Conservation (phyloP, 2,888 invertebrate genomes). For the Homarus gammarus region DNA sequence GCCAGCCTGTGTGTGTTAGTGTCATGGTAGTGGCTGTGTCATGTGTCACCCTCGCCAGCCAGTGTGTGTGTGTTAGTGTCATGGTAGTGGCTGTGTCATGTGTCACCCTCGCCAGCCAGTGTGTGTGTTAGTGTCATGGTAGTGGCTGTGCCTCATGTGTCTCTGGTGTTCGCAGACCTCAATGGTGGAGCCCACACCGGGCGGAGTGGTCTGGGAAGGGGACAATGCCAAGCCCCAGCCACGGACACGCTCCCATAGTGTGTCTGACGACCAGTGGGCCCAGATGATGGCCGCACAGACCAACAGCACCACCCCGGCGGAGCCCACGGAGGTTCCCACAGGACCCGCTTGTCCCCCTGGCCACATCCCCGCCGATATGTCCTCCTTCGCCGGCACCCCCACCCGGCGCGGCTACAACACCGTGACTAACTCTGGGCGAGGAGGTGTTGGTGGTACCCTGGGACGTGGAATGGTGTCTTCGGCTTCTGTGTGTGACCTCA, state of each 20-base stretch:
- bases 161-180: slow-evolving; percentile 64
- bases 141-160: slow-evolving; percentile 37
- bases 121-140: slow-evolving; percentile 17
- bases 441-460: slow-evolving; percentile 30
- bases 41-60: neutral
- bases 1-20: neutral
- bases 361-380: slow-evolving; percentile 63
- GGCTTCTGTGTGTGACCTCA: slow-evolving; percentile 75
- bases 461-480: slow-evolving; percentile 74
- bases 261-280: slow-evolving; percentile 75
- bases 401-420: slow-evolving; percentile 56
- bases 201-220: slow-evolving; percentile 43
- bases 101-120: neutral
- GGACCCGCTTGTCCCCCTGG: slow-evolving; percentile 56
- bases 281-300: slow-evolving; percentile 65
- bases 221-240: slow-evolving; percentile 49
- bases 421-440: slow-evolving; percentile 23
- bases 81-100: no score
- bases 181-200: slow-evolving; percentile 56
- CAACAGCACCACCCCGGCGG: neutral
- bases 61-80: neutral
- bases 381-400: slow-evolving; percentile 58
- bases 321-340: neutral
- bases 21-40: slow-evolving; percentile 5
- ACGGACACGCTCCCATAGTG: slow-evolving; percentile 66